A percentile compares a stretch with the other conserved stretches of the same genome.
These are phyloP conservation scores for Macrostomum lignano DNA, from an alignment of 1,140 invertebrate genomes.

Conservation along the genomic window DNA sequence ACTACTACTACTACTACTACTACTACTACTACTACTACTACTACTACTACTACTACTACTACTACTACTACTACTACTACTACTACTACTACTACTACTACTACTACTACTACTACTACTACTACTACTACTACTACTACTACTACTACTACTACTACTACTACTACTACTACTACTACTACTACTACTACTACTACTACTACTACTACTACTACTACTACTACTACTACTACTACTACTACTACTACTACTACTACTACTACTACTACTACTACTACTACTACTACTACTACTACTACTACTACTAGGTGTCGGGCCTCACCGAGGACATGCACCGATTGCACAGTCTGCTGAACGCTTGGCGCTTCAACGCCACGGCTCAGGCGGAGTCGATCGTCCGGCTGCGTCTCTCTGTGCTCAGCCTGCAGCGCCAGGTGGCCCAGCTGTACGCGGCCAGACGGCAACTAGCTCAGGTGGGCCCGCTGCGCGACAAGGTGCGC, in stretches of 20 bases:
- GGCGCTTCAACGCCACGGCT: no score
- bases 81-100: conserved; percentile 2
- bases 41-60: conserved; percentile 2
- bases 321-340: no score
- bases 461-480: no score
- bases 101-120: conserved; percentile 2
- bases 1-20: conserved; percentile 2
- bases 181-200: conserved; percentile 2
- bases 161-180: conserved; percentile 2
- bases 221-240: conserved; percentile 2
- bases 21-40: conserved; percentile 2
- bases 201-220: conserved; percentile 2
- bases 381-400: no score
- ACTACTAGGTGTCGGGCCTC: no score
- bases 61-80: conserved; percentile 2
- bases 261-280: conserved; percentile 2
- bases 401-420: no score
- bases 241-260: conserved; percentile 2
- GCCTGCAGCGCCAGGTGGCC: no score
- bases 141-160: conserved; percentile 2
- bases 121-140: conserved; percentile 2
- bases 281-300: conserved; percentile 2
- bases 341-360: no score
- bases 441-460: no score
- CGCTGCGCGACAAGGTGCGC: no score